Evolutionary conservation across 2,888 invertebrate genomes (phyloP).

Genomic region (Erynnis tages): DNA sequence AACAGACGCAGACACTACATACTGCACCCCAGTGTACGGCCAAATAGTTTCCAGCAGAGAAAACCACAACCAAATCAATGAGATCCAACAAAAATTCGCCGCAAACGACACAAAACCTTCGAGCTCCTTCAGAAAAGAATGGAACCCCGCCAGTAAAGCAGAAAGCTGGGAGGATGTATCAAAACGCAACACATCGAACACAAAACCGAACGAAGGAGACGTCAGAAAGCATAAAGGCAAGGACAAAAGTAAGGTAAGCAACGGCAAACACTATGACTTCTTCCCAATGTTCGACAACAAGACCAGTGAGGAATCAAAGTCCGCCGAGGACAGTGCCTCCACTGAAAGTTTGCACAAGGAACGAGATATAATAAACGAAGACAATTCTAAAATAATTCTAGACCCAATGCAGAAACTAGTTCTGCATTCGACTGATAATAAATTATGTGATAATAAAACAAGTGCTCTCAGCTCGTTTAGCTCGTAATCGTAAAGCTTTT

Average conservation of each 20-base stretch:
- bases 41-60: conserved; percentile 74
- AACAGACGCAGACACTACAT: conserved; percentile 63
- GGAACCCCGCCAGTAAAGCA: conserved; percentile 58
- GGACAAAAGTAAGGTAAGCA: conserved; percentile 58
- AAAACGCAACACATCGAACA: conserved; percentile 63
- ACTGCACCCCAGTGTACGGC: conserved; percentile 74
- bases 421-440: conserved; percentile 79
- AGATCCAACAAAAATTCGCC: conserved; percentile 70
- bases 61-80: conserved; percentile 75
- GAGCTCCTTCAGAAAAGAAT: conserved; percentile 69
- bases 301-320: conserved; percentile 38
- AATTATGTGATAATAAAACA: conserved; percentile 78
- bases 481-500: conserved; percentile 67
- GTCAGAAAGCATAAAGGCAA: conserved; percentile 52
- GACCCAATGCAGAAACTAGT: conserved; percentile 78
- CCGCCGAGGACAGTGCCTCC: conserved; percentile 31
- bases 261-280: conserved; percentile 73
- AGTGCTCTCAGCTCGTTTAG: conserved; percentile 77
- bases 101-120: conserved; percentile 62
- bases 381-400: conserved; percentile 73
- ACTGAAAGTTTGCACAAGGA: conserved; percentile 33
- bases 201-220: conserved; percentile 55
- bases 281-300: conserved; percentile 77
- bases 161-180: conserved; percentile 72
- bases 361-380: conserved; percentile 45